A percentile compares a stretch with the other conserved stretches of the same genome.
Evolutionary conservation across 2,113 vertebrate species (phyloP).

Genomic region (Struthio camelus): DNA sequence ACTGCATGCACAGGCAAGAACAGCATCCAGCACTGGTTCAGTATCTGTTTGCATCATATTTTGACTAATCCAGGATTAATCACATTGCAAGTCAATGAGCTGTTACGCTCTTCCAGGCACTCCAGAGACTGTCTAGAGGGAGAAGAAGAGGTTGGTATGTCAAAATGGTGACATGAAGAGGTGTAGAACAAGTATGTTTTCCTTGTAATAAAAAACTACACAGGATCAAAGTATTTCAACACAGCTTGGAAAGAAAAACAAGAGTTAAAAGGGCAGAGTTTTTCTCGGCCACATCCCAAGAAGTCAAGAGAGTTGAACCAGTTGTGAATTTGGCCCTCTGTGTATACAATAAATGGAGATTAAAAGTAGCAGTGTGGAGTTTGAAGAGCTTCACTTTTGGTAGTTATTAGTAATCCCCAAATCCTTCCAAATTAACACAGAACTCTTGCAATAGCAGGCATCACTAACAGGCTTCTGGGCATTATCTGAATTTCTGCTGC

Average conservation of each 20-base stretch:
- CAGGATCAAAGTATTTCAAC: neutral
- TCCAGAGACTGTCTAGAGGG: neutral
- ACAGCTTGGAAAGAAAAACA: constrained; percentile 59
- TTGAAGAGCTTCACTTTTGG: neutral
- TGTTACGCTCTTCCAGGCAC: constrained; percentile 33
- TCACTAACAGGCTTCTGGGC: neutral
- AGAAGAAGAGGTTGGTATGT: neutral
- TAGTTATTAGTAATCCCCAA: neutral
- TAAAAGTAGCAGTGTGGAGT: neutral
- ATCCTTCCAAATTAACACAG: neutral
- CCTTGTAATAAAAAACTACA: neutral
- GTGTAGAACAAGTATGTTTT: neutral
- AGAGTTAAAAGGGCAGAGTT: constrained; percentile 13
- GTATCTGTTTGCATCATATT: constrained; percentile 69
- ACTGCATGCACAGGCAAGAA: constrained; percentile 55
- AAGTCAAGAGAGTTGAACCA: neutral
- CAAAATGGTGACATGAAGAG: constrained; percentile 1
- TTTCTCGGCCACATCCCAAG: neutral
- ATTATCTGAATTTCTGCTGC: neutral
- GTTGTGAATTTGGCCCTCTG: neutral
- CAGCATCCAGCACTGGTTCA: constrained; percentile 47
- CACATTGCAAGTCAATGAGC: constrained; percentile 63
- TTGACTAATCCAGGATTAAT: constrained; percentile 73
- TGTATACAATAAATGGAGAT: neutral
- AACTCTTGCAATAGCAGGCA: neutral